Evolutionary conservation across 2,113 vertebrate species (phyloP).

Genomic region (Catharus bicknelli): DNA sequence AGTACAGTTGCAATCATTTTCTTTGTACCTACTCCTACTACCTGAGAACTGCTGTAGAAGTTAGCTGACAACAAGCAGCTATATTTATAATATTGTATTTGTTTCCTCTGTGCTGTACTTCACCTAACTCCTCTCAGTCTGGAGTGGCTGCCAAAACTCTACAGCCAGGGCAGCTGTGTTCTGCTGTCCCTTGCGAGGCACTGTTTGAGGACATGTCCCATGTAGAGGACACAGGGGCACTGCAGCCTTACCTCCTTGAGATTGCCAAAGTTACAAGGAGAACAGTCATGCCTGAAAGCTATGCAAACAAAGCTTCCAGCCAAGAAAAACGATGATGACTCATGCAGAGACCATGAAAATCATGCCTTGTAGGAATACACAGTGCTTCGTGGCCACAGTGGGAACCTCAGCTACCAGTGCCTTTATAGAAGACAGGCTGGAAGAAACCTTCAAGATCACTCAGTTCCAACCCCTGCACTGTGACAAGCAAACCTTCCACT

Average conservation of each 20-base stretch:
- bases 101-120: background rate
- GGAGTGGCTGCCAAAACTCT: background rate
- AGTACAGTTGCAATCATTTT: background rate
- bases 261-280: background rate
- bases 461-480: no score
- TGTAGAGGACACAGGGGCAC: background rate
- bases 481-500: background rate
- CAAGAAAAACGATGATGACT: background rate
- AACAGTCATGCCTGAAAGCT: background rate
- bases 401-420: background rate
- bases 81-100: background rate
- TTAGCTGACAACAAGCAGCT: background rate
- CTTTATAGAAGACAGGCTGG: rapidly evolving
- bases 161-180: background rate
- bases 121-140: background rate
- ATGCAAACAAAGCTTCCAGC: background rate
- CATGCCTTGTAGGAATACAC: background rate
- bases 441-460: background rate
- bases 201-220: background rate
- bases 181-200: background rate
- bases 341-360: background rate
- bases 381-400: no score
- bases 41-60: background rate
- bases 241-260: background rate
- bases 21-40: conserved; percentile 30